phyloP scores from a whole-genome alignment of 2,888 invertebrate species.

The Chrysolina oricalcia region DNA sequence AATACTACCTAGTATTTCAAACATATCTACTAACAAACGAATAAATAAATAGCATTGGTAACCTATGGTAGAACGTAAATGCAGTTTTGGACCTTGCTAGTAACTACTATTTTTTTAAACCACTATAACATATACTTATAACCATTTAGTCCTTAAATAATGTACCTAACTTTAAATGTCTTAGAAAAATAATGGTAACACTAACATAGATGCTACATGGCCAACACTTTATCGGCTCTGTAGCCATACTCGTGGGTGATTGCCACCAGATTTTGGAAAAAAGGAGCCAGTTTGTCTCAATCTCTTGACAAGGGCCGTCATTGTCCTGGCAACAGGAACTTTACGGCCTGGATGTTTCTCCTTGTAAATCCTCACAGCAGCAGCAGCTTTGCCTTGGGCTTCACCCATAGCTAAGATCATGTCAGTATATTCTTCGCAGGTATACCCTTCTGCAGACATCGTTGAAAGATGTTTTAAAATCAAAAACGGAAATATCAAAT shows the following conservation, averaged over 20 bases:
- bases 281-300: constrained; percentile 13
- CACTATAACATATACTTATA: too few species aligned
- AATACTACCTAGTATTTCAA: not conserved
- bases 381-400: constrained; percentile 11
- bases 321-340: constrained; percentile 13
- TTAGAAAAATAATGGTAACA: too few species aligned
- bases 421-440: constrained; percentile 9
- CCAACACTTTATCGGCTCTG: not conserved
- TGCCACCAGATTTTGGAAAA: constrained; percentile 2
- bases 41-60: not conserved
- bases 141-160: too few species aligned
- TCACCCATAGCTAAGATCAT: constrained; percentile 19
- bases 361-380: constrained; percentile 8
- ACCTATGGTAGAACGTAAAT: not conserved
- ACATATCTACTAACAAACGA: not conserved
- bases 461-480: not conserved
- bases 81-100: too few species aligned
- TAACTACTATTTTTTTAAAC: too few species aligned
- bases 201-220: too few species aligned
- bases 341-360: constrained; percentile 6
- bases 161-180: too few species aligned
- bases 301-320: constrained; percentile 16
- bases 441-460: constrained; percentile 8
- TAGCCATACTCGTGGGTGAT: constrained; percentile 7
- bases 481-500: too few species aligned